These are phyloP conservation scores for Andrena praecox DNA, from an alignment of 2,888 invertebrate genomes.

Conservation along the genomic window DNA sequence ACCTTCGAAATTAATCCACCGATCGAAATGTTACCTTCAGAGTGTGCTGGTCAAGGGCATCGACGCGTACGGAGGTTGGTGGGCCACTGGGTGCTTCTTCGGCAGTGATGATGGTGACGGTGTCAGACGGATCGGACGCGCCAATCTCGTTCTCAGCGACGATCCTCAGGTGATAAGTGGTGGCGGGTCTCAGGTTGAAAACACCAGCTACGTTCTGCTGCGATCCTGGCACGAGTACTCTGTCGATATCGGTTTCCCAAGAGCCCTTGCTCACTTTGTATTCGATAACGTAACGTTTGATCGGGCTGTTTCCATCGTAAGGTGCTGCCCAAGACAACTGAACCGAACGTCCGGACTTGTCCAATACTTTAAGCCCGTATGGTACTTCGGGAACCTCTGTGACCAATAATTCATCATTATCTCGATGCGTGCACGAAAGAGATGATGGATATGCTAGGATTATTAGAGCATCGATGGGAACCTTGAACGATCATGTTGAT, in stretches of 20 bases:
- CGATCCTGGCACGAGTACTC: constrained; percentile 93
- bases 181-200: constrained; percentile 94
- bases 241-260: constrained; percentile 94
- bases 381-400: constrained; percentile 95
- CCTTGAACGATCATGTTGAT: constrained; percentile 98
- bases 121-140: constrained; percentile 96
- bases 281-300: constrained; percentile 95
- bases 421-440: neutral
- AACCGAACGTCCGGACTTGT: constrained; percentile 95
- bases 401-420: neutral
- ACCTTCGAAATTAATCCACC: neutral
- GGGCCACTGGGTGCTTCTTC: constrained; percentile 96
- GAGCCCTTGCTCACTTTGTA: constrained; percentile 94
- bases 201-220: constrained; percentile 95
- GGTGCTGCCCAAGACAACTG: constrained; percentile 97
- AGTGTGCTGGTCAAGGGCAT: constrained; percentile 94
- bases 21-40: constrained; percentile 85
- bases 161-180: constrained; percentile 96
- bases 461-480: constrained; percentile 77
- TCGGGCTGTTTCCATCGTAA: constrained; percentile 96
- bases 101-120: constrained; percentile 97
- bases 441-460: neutral
- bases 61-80: constrained; percentile 93
- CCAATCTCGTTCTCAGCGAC: constrained; percentile 98
- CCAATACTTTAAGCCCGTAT: constrained; percentile 94